Conservation (phyloP, 2,113 vertebrate genomes). For the Epinephelus lanceolatus region DNA sequence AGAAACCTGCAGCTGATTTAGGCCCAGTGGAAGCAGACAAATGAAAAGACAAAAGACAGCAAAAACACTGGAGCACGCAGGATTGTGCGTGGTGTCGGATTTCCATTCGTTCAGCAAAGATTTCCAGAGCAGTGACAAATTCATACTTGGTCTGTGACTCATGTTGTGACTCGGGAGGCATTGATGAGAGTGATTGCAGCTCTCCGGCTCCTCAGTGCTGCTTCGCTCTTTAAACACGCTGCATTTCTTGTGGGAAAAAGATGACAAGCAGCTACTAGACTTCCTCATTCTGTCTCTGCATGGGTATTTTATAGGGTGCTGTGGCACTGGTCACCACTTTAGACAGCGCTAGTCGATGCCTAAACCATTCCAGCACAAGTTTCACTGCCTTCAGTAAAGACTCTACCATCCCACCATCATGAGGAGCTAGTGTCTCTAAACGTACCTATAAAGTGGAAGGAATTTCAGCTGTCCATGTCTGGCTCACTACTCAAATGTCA, state of each 20-base stretch:
- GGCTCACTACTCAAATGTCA: conserved; percentile 49
- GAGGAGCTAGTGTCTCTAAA: not conserved
- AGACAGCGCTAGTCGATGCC: not conserved
- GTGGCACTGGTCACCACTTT: not conserved
- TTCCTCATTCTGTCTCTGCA: conserved; percentile 10
- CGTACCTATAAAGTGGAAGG: conserved; percentile 28
- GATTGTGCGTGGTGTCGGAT: conserved; percentile 40
- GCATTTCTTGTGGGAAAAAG: not conserved
- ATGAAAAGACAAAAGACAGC: conserved; percentile 19
- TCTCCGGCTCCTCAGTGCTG: not conserved
- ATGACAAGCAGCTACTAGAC: not conserved
- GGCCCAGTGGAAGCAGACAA: not conserved
- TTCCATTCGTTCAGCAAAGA: conserved; percentile 51
- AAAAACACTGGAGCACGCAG: conserved; percentile 3
- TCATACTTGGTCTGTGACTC: conserved; percentile 62
- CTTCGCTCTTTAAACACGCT: conserved; percentile 1
- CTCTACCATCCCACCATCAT: not conserved
- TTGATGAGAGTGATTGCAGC: not conserved
- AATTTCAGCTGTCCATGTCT: conserved; percentile 43
- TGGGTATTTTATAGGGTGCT: not conserved
- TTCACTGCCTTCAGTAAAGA: conserved; percentile 4
- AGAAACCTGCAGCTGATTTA: conserved; percentile 17
- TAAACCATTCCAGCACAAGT: not conserved
- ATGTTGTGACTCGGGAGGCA: conserved; percentile 40
- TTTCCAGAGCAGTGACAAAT: conserved; percentile 58